Evolutionary conservation across 2,888 invertebrate genomes (phyloP).

Genomic region (Nomada ferruginata): DNA sequence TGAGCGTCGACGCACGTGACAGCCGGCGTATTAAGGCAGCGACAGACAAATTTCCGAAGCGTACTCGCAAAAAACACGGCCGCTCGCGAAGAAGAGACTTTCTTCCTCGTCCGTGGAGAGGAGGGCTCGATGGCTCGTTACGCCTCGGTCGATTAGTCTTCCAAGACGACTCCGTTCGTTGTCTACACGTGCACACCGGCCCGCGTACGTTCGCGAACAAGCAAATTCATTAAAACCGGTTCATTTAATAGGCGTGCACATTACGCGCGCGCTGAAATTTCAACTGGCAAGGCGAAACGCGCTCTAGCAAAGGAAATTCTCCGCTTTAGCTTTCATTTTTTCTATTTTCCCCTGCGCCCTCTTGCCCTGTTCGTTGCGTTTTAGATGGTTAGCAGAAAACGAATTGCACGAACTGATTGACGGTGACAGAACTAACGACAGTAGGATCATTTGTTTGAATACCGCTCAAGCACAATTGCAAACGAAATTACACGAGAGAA

Average conservation of each 20-base stretch:
- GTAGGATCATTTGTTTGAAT: background rate
- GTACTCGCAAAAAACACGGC: constrained; percentile 60
- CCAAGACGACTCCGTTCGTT: constrained; percentile 26
- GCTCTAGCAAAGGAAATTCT: constrained; percentile 21
- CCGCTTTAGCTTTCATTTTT: background rate
- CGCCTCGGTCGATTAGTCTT: constrained; percentile 68
- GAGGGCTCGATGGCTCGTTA: constrained; percentile 66
- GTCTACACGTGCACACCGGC: constrained; percentile 39
- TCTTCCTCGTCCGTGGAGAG: constrained; percentile 14
- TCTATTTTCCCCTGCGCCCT: background rate
- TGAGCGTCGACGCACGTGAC: constrained; percentile 67
- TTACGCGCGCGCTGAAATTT: constrained; percentile 54
- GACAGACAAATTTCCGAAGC: constrained; percentile 71
- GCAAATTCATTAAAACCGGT: constrained; percentile 63
- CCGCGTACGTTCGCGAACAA: constrained; percentile 40
- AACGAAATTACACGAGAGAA: too few species aligned
- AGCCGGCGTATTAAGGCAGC: constrained; percentile 68
- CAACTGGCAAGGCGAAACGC: constrained; percentile 21
- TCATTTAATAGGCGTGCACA: constrained; percentile 57
- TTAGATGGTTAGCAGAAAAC: constrained; percentile 14
- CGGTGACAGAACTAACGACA: background rate
- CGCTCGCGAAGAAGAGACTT: constrained; percentile 50
- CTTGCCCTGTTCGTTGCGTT: background rate
- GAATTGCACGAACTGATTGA: constrained; percentile 5
- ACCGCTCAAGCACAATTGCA: background rate